Evolutionary conservation across 2,797 vertebrate species (phyloP), one percentile per base, ranked within the genome.

Genomic region (Hemibagrus guttatus): DNA sequence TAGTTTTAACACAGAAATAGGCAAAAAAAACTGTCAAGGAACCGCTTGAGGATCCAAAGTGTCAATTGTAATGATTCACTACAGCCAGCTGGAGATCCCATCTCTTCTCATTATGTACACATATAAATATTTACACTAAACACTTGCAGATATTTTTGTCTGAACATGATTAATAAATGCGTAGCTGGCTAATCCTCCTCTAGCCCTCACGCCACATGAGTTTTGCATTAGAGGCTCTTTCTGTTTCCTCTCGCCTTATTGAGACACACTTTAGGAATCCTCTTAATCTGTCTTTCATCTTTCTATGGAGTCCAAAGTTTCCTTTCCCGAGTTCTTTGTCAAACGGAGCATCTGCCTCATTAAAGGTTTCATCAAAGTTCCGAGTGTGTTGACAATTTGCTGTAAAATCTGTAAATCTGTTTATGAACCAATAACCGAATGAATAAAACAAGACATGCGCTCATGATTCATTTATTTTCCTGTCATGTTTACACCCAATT

Each of bases 281-380:
- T 56, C n/a, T 76, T 76, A 54, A 19, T 56, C n/a, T 35, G 75
- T 56, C 75, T 78, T 78, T 78, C 75, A 56, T 78, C 49, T 78
- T 28, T 35, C n/a, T 35, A 5, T 31, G 75, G 75, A 31, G 31
- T 78, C 74, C 9, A 5, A 31, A 56, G 31, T 11, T 76, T 76
- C 74, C 74, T 76, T 76, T 56, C 74, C 74, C 31, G 52, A 31
- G 56, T 19, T 19, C 16, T 35, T 28, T 35, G 49, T 78, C 52
- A 56, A 21, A 21, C 17, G 0, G n/a, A 31, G 7, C 26, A 76
- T 54, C 74, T 19, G 31, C 54, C n/a, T 78, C 19, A 56, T 31
- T 19, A 49, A 64, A 64, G 61, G 12, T 11, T 64, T 49, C 71
- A 17, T 78, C n/a, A 31, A 78, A 78, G n/a, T 21, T 31, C 26